Base-by-base conservation (phyloP, 2,113 vertebrate species). In the Butorides virescens region DNA sequence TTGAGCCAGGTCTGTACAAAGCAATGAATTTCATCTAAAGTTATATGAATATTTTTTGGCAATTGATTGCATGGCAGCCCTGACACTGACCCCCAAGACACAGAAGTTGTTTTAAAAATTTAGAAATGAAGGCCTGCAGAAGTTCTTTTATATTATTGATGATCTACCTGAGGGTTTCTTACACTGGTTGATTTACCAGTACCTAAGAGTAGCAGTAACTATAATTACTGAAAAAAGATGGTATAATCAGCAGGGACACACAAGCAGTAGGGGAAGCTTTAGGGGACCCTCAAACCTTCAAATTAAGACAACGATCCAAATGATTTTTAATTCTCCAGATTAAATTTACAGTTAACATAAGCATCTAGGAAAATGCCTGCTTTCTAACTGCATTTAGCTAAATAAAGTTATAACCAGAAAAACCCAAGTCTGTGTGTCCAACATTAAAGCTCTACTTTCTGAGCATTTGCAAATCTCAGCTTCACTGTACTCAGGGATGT, bases 231-330 rank as follows among this genome's bases (percentile, higher is more conserved):
- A 50, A 58, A 86, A 82, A 82, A 50, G 5, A 19, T 3, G n/a
- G 5, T 34, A 8, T n/a, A 42, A 66, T 34, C 16, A 66, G 16
- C 55, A 74, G 22, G 22, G 18, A 32, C 0, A 0, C 26, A 46
- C 6, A 7, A 74, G 71, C 32, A 58, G 30, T 11, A 30, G 9
- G 4, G 2, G 12, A 89, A 80, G 20, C 2, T 84, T 76, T 44
- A 46, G 18, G 36, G 22, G 7, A 88, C 2, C 11, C 22, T 72
- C 49, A 47, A 46, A 59, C 30, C 27, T 75, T 56, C 22, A 46
- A 56, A 68, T 3, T 10, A 14, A 52, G 34, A 8, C 13, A 56
- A 34, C 10, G 7, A 67, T 21, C 5, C 34, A 68, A 68, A 42
- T 1, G 1, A 14, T 30, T 56, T 75, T 68, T 30, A 63, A 53